Evolutionary conservation across 2,113 vertebrate species (phyloP).

Genomic region (Brachyistius frenatus): DNA sequence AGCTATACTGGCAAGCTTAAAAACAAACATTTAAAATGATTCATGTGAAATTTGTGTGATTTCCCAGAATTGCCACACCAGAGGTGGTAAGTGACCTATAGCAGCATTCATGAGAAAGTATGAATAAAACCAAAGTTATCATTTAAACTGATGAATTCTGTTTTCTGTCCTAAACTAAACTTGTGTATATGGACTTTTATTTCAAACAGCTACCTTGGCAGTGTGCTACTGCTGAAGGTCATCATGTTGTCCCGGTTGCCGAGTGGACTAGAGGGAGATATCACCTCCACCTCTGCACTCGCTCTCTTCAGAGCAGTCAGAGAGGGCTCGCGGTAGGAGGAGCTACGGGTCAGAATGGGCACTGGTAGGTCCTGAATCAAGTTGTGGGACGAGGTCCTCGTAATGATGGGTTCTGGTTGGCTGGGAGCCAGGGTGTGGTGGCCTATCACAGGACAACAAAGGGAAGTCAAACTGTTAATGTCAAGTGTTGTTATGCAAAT

Average conservation of each 20-base stretch:
- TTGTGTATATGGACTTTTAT: not conserved
- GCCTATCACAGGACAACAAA: slow-evolving; percentile 59
- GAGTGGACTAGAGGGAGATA: slow-evolving; percentile 92
- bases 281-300: slow-evolving; percentile 95
- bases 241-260: slow-evolving; percentile 95
- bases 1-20: no score
- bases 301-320: slow-evolving; percentile 90
- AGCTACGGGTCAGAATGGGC: slow-evolving; percentile 85
- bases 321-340: slow-evolving; percentile 85
- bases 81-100: no score
- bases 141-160: no score
- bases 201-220: slow-evolving; percentile 83
- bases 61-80: no score
- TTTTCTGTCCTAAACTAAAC: not conserved
- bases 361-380: slow-evolving; percentile 61
- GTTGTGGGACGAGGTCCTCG: slow-evolving; percentile 67
- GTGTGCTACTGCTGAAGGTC: slow-evolving; percentile 97
- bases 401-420: slow-evolving; percentile 86
- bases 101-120: no score
- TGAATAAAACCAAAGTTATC: no score
- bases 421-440: slow-evolving; percentile 84
- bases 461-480: not conserved
- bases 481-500: no score
- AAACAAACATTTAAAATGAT: no score
- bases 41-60: no score